Percentiles rank a stretch among this genome's conserved stretches.
phyloP scores from a whole-genome alignment of 2,797 vertebrate species.

The Mionectes olivaceus region DNA sequence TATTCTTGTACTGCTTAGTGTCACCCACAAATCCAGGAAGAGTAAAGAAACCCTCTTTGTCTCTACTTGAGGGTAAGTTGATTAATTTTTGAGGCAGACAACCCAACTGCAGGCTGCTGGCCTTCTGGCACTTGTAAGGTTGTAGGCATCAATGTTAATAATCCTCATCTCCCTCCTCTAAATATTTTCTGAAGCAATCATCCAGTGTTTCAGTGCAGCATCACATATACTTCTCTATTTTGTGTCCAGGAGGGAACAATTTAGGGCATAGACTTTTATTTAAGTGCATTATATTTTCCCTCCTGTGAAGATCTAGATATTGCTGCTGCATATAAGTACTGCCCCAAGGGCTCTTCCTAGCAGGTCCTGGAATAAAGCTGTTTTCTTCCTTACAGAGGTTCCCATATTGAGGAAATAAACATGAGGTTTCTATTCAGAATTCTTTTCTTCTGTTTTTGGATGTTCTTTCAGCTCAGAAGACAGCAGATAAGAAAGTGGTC shows the following conservation, averaged over 20 bases:
- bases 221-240: neutral
- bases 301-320: neutral
- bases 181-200: neutral
- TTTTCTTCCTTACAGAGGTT: neutral
- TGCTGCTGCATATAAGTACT: neutral
- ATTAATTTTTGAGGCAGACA: neutral
- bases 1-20: neutral
- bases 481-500: neutral
- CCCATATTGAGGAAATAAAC: neutral
- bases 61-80: neutral
- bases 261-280: neutral
- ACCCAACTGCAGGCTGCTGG: neutral
- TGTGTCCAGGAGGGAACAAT: neutral
- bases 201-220: neutral
- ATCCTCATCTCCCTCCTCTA: neutral
- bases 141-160: neutral
- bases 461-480: neutral
- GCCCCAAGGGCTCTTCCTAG: neutral
- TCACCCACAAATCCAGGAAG: neutral
- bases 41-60: neutral
- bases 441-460: neutral
- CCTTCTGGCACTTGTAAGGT: neutral
- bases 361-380: neutral
- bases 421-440: neutral
- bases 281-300: neutral